These are phyloP conservation scores for Falco biarmicus DNA, from an alignment of 2,797 vertebrate genomes.

Conservation along the genomic window DNA sequence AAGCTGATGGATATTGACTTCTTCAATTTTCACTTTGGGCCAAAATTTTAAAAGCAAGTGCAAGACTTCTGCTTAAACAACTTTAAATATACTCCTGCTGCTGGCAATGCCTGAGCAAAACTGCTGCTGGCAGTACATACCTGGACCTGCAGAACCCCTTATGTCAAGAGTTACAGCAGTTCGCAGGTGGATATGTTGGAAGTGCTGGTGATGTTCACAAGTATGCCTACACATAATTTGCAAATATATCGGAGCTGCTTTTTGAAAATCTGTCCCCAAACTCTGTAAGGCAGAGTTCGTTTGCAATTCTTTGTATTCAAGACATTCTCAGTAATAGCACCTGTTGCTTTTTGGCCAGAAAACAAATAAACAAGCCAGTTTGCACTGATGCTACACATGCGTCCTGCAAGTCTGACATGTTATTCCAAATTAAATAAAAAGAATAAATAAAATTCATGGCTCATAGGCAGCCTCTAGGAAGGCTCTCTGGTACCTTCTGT, in stretches of 20 bases:
- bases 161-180: fast-evolving
- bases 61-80: neutral
- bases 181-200: neutral
- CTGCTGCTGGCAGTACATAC: neutral
- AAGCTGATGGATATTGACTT: neutral
- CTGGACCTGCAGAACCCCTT: neutral
- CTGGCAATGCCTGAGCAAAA: neutral
- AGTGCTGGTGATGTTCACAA: neutral
- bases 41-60: neutral
- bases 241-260: neutral
- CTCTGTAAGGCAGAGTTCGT: neutral
- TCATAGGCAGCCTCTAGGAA: neutral
- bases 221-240: neutral
- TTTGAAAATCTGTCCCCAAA: neutral
- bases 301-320: neutral
- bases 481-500: neutral
- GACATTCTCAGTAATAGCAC: neutral
- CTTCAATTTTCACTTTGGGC: neutral
- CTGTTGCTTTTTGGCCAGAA: neutral
- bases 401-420: neutral
- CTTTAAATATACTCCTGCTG: neutral
- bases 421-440: neutral
- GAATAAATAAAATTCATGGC: neutral
- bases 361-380: neutral
- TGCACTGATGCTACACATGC: neutral